Evolutionary conservation across 2,797 vertebrate genomes (phyloP).

Genomic region (Protosalanx chinensis): DNA sequence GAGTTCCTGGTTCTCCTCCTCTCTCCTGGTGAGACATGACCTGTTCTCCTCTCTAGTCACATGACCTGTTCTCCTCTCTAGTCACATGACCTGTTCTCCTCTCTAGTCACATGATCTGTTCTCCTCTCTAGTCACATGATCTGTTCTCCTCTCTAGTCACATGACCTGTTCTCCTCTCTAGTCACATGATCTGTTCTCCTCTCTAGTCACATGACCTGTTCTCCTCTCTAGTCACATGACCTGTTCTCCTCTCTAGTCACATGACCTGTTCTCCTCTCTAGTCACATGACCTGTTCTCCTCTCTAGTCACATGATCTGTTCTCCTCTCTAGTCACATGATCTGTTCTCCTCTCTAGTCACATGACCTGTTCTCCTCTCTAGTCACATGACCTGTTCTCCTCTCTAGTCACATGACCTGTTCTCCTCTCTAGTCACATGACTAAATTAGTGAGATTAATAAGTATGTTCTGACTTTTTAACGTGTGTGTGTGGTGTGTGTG

Average conservation of each 20-base stretch:
- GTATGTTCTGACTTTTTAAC: not conserved
- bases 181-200: not conserved
- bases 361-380: not conserved
- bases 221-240: not conserved
- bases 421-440: not conserved
- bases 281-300: not conserved
- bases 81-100: not conserved
- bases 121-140: not conserved
- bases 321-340: not conserved
- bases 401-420: not conserved
- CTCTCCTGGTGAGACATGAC: slow-evolving; percentile 83
- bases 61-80: not conserved
- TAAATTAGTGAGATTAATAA: no score
- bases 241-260: not conserved
- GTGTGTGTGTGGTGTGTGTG: not conserved
- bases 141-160: not conserved
- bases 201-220: not conserved
- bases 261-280: not conserved
- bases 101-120: not conserved
- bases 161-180: not conserved
- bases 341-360: not conserved
- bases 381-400: not conserved
- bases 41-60: not conserved
- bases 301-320: not conserved
- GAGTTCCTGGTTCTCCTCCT: slow-evolving; percentile 84